A percentile compares a stretch with the other conserved stretches of the same genome.
These are phyloP conservation scores for Merodon equestris DNA, from an alignment of 2,888 invertebrate species.

Conservation along the genomic window DNA sequence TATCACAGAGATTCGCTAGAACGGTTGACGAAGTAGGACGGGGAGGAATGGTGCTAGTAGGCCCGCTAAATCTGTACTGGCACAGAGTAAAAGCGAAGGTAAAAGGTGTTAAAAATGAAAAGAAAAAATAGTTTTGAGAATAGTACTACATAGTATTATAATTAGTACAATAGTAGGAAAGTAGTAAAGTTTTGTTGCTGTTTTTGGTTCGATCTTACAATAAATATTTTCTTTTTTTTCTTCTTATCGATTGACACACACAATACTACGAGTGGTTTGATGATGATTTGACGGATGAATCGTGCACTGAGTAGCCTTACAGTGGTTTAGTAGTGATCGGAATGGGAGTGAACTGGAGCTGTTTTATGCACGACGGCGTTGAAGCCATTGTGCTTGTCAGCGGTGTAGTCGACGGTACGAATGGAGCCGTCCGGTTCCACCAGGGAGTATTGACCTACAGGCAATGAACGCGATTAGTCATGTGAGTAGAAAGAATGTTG, in stretches of 20 bases:
- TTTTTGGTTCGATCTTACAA: slow-evolving; percentile 67
- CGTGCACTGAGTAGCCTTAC: slow-evolving; percentile 5
- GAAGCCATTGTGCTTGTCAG: slow-evolving; percentile 79
- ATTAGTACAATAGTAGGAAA: slow-evolving; percentile 44
- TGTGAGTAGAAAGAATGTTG: not conserved
- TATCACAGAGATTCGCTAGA: slow-evolving; percentile 60
- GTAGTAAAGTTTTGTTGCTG: slow-evolving; percentile 30
- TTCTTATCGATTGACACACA: slow-evolving; percentile 25
- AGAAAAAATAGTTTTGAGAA: slow-evolving; percentile 23
- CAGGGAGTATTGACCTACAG: slow-evolving; percentile 81
- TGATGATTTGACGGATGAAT: slow-evolving; percentile 26
- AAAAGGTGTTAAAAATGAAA: slow-evolving; percentile 29
- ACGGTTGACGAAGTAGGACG: not conserved
- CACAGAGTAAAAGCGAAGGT: too few relatives aligned
- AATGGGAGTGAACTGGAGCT: slow-evolving; percentile 75
- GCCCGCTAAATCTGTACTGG: slow-evolving; percentile 49
- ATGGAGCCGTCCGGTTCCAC: slow-evolving; percentile 88
- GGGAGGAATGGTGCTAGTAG: slow-evolving; percentile 18
- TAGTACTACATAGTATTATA: slow-evolving; percentile 37
- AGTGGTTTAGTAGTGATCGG: slow-evolving; percentile 55
- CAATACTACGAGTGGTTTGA: slow-evolving; percentile 47
- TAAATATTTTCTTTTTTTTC: slow-evolving; percentile 56
- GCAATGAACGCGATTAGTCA: not conserved
- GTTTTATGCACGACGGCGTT: slow-evolving; percentile 79
- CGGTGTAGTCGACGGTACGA: slow-evolving; percentile 81